A percentile compares a stretch with the other conserved stretches of the same genome.
Conservation (phyloP, 2,113 vertebrate species). For the Stegostoma tigrinum region DNA sequence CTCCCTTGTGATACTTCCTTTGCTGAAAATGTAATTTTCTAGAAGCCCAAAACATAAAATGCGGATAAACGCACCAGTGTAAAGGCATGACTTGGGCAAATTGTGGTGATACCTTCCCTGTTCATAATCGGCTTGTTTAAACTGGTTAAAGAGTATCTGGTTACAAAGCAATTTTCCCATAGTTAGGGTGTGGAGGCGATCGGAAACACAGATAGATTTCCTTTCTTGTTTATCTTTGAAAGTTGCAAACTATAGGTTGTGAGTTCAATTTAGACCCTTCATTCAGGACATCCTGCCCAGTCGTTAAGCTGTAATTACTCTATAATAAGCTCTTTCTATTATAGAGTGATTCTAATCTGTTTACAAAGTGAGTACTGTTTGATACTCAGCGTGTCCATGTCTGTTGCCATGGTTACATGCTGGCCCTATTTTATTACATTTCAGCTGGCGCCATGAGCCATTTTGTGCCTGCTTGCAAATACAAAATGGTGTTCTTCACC, state of each 20-base stretch:
- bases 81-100: neutral
- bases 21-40: neutral
- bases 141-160: constrained; percentile 2
- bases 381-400: constrained; percentile 26
- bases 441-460: neutral
- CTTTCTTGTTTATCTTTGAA: constrained; percentile 34
- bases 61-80: neutral
- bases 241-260: constrained; percentile 28
- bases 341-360: constrained; percentile 34
- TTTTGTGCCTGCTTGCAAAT: constrained; percentile 22
- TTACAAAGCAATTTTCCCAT: constrained; percentile 8
- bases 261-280: constrained; percentile 22
- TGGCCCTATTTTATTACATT: constrained; percentile 14
- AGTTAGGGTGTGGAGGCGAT: constrained; percentile 16
- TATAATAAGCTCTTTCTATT: constrained; percentile 32
- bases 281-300: constrained; percentile 30
- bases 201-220: constrained; percentile 18
- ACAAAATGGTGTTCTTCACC: constrained; percentile 8
- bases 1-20: neutral
- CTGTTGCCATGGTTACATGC: constrained; percentile 24
- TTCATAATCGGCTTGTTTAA: neutral
- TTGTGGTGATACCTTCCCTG: neutral
- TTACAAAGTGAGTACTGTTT: constrained; percentile 35
- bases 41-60: neutral
- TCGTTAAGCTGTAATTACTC: constrained; percentile 30